A percentile compares a stretch with the other conserved stretches of the same genome.
These are phyloP conservation scores for Thunnus thynnus DNA, from an alignment of 2,113 vertebrate genomes.

Conservation along the genomic window DNA sequence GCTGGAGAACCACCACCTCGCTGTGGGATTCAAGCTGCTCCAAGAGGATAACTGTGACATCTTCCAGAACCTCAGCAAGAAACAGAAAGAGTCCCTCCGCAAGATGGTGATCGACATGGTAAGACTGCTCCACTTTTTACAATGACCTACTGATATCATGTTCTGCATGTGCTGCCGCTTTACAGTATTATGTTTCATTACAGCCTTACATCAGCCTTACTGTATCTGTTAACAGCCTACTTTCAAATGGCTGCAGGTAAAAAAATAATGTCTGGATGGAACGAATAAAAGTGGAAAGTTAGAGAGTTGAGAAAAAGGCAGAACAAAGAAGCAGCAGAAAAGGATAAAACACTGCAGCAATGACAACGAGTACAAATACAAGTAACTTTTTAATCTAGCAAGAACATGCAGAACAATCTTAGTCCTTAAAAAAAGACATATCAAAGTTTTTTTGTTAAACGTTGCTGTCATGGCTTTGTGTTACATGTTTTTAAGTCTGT, in stretches of 20 bases:
- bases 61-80: constrained; percentile 92
- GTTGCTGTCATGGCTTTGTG: no score
- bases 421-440: no score
- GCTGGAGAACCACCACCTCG: constrained; percentile 94
- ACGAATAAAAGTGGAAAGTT: not conserved
- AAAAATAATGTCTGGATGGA: no score
- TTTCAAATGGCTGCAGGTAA: constrained; percentile 15
- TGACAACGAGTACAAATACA: no score
- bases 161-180: not conserved
- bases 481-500: no score
- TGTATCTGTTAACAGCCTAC: not conserved
- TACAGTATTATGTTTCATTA: not conserved
- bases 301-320: not conserved
- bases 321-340: no score
- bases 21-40: constrained; percentile 94
- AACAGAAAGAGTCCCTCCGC: constrained; percentile 89
- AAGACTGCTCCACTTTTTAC: not conserved
- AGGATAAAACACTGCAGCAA: not conserved
- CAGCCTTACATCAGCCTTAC: not conserved
- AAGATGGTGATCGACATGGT: constrained; percentile 96
- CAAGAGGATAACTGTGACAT: constrained; percentile 94
- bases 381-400: not conserved
- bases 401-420: not conserved
- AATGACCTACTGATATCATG: not conserved
- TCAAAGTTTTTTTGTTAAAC: not conserved